Conservation (phyloP, 2,113 vertebrate species). For the Varanus salvator region DNA sequence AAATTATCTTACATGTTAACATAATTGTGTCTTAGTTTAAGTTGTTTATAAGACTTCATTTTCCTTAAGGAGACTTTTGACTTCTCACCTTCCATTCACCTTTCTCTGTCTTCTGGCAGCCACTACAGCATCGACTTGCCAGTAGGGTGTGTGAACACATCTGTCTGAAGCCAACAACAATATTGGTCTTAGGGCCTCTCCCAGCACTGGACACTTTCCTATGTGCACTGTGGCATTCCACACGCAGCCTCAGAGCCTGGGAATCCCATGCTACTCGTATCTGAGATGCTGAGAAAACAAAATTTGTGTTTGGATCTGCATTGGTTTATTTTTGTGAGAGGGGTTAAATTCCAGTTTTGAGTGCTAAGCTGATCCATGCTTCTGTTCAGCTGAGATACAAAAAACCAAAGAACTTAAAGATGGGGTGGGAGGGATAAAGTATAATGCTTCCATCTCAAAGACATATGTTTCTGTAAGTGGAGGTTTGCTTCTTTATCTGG, state of each 20-base stretch:
- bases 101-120: slow-evolving; percentile 32
- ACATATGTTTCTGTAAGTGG: too few relatives aligned
- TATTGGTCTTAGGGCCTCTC: slow-evolving; percentile 65
- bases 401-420: slow-evolving; percentile 14
- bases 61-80: not conserved
- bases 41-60: slow-evolving; percentile 26
- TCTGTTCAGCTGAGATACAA: slow-evolving; percentile 40
- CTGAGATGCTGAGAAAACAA: slow-evolving; percentile 27
- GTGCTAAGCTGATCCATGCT: slow-evolving; percentile 37
- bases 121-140: slow-evolving; percentile 31
- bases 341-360: slow-evolving; percentile 43
- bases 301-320: slow-evolving; percentile 28
- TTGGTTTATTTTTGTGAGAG: slow-evolving; percentile 40
- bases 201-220: slow-evolving; percentile 50
- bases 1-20: not conserved
- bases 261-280: slow-evolving; percentile 46
- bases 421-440: too few relatives aligned
- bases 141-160: slow-evolving; percentile 54
- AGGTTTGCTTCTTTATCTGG: too few relatives aligned
- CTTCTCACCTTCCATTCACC: slow-evolving; percentile 38
- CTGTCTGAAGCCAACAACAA: slow-evolving; percentile 54
- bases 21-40: slow-evolving; percentile 15
- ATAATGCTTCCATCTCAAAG: too few relatives aligned
- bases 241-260: slow-evolving; percentile 38
- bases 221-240: slow-evolving; percentile 31